These are phyloP conservation scores for Mormyrus hasselquistii DNA, from an alignment of 2,797 vertebrate genomes.

Conservation along the genomic window DNA sequence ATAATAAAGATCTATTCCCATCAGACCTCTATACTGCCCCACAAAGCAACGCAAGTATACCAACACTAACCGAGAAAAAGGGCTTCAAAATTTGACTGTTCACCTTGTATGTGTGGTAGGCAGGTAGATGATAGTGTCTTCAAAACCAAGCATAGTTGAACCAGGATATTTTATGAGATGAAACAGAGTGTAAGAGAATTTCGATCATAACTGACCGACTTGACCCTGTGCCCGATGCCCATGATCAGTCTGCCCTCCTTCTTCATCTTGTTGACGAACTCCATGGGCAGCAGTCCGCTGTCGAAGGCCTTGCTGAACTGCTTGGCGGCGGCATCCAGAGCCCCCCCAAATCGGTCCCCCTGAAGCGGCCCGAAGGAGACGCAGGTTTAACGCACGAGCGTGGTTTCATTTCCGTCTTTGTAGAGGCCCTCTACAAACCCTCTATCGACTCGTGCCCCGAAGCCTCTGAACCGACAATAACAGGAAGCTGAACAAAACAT, in stretches of 20 bases:
- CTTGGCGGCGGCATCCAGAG: constrained; percentile 71
- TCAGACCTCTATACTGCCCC: background rate
- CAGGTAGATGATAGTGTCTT: background rate
- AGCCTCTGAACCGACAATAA: background rate
- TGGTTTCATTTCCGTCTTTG: background rate
- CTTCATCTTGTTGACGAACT: constrained; percentile 97
- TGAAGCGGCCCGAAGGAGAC: constrained; percentile 28
- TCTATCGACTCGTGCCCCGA: background rate
- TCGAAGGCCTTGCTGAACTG: constrained; percentile 87
- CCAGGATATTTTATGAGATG: background rate
- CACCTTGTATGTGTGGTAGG: background rate
- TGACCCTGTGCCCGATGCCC: constrained; percentile 89
- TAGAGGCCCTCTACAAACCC: background rate
- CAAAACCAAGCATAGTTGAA: background rate
- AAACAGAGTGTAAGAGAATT: background rate
- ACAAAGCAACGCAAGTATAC: background rate
- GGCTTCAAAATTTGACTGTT: background rate
- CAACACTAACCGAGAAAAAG: background rate
- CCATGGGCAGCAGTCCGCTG: constrained; percentile 88
- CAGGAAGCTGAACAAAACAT: background rate
- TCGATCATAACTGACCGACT: constrained; percentile 56
- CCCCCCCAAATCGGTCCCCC: constrained; percentile 75
- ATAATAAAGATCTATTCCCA: background rate
- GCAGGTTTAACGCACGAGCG: background rate
- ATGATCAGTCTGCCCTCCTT: constrained; percentile 84